Evolutionary conservation across 2,888 invertebrate species (phyloP).

Genomic region (Endotricha flammealis): DNA sequence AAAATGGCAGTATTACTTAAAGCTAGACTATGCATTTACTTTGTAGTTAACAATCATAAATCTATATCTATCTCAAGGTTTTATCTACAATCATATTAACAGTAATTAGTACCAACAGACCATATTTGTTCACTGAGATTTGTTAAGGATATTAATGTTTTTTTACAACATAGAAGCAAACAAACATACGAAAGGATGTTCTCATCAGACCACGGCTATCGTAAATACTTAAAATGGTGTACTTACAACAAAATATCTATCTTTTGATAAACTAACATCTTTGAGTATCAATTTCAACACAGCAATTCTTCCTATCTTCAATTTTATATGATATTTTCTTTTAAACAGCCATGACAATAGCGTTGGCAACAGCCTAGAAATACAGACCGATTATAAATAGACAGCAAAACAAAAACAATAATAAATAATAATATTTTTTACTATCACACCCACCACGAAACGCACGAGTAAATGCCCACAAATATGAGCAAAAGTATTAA

Average conservation of each 20-base stretch:
- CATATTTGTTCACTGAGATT: too few relatives aligned
- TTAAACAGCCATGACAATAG: slow-evolving; percentile 88
- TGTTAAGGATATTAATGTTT: too few relatives aligned
- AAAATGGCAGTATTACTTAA: too few relatives aligned
- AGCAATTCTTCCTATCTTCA: slow-evolving; percentile 89
- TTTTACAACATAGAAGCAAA: too few relatives aligned
- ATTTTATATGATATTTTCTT: slow-evolving; percentile 86
- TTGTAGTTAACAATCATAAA: too few relatives aligned
- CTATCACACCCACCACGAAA: slow-evolving; percentile 75
- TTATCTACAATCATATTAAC: too few relatives aligned
- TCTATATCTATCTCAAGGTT: too few relatives aligned
- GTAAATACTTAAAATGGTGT: too few relatives aligned
- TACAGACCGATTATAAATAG: slow-evolving; percentile 30
- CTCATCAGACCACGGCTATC: too few relatives aligned
- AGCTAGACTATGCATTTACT: too few relatives aligned
- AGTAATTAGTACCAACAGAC: too few relatives aligned
- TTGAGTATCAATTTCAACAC: slow-evolving; percentile 87
- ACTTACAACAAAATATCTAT: slow-evolving; percentile 86
- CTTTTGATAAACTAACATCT: slow-evolving; percentile 89
- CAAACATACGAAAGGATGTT: too few relatives aligned
- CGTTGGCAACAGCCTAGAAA: slow-evolving; percentile 85
- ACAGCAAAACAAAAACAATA: slow-evolving; percentile 47
- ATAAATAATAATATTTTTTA: slow-evolving; percentile 37
- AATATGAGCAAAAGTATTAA: slow-evolving; percentile 55
- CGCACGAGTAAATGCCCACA: slow-evolving; percentile 75